phyloP scores from a whole-genome alignment of 2,113 vertebrate species.

The Sander vitreus region DNA sequence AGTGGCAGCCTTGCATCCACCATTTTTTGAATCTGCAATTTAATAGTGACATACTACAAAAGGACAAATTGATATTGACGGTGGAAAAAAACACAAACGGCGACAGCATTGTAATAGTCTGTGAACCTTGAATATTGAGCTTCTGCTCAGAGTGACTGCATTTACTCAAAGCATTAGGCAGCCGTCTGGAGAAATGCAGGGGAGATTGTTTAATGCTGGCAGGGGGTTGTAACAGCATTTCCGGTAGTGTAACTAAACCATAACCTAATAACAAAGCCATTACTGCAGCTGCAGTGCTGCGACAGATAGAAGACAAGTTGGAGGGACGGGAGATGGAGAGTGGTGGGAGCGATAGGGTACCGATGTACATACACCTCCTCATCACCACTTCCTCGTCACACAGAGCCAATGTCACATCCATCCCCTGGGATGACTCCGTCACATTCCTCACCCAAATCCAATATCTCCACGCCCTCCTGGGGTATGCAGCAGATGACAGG shows the following conservation, averaged over 20 bases:
- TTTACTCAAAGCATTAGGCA: conserved; percentile 73
- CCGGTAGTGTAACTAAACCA: conserved; percentile 72
- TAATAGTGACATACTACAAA: conserved; percentile 50
- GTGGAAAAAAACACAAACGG: conserved; percentile 25
- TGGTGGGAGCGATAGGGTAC: conserved; percentile 53
- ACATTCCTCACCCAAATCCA: conserved; percentile 82
- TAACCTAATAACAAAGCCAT: conserved; percentile 79
- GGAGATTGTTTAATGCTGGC: conserved; percentile 67
- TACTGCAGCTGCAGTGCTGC: conserved; percentile 65
- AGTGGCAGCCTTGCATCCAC: conserved; percentile 5
- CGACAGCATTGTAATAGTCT: conserved; percentile 40
- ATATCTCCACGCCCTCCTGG: conserved; percentile 77
- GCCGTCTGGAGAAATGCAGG: conserved; percentile 62
- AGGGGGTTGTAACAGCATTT: conserved; percentile 73
- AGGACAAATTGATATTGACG: conserved; percentile 53
- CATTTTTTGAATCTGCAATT: conserved; percentile 31
- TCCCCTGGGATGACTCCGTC: conserved; percentile 73
- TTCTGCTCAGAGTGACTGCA: conserved; percentile 62
- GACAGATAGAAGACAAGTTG: conserved; percentile 58
- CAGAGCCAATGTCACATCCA: conserved; percentile 75
- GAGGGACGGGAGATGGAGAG: conserved; percentile 51
- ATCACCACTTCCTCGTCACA: conserved; percentile 74
- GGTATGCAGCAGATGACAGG: conserved; percentile 74
- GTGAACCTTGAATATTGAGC: conserved; percentile 67
- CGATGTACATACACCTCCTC: conserved; percentile 72